These are phyloP conservation scores for Thera britannica DNA, from an alignment of 2,888 invertebrate species.

Conservation along the genomic window DNA sequence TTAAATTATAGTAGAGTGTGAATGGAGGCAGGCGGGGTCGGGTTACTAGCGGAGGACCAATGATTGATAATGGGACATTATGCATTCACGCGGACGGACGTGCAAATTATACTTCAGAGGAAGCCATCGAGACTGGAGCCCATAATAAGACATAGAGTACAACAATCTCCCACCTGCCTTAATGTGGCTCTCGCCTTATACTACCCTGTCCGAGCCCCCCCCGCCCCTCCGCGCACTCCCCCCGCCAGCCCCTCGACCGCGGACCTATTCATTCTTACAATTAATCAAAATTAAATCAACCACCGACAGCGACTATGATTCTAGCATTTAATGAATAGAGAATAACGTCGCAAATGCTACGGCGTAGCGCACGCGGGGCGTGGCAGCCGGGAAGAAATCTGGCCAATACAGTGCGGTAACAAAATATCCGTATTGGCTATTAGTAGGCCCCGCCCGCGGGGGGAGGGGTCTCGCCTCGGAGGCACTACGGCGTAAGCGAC, in stretches of 20 bases:
- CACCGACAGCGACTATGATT: slow-evolving; percentile 50
- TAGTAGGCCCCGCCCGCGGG: slow-evolving; percentile 80
- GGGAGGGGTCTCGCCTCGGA: slow-evolving; percentile 46
- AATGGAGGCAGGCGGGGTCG: slow-evolving; percentile 33
- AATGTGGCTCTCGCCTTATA: slow-evolving; percentile 38
- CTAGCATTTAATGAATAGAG: slow-evolving; percentile 50
- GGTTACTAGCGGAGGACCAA: slow-evolving; percentile 47
- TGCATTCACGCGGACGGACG: slow-evolving; percentile 43
- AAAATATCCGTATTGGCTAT: slow-evolving; percentile 86
- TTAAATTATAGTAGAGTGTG: slow-evolving; percentile 22
- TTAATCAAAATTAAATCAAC: slow-evolving; percentile 84
- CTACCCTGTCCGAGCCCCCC: slow-evolving; percentile 29
- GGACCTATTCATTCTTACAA: slow-evolving; percentile 81
- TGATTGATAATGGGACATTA: slow-evolving; percentile 63
- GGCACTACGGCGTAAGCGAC: slow-evolving; percentile 50
- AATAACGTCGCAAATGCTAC: slow-evolving; percentile 56
- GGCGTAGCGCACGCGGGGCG: slow-evolving; percentile 65
- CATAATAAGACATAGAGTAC: slow-evolving; percentile 37
- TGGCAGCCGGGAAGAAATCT: slow-evolving; percentile 81
- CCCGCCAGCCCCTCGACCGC: slow-evolving; percentile 47
- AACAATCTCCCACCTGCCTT: slow-evolving; percentile 41
- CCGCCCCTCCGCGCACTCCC: slow-evolving; percentile 32
- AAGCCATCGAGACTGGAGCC: slow-evolving; percentile 46
- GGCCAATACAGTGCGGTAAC: slow-evolving; percentile 87
- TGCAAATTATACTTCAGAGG: slow-evolving; percentile 45